Base-by-base conservation (phyloP, 2,888 invertebrate species). In the Eupithecia pulchellata region DNA sequence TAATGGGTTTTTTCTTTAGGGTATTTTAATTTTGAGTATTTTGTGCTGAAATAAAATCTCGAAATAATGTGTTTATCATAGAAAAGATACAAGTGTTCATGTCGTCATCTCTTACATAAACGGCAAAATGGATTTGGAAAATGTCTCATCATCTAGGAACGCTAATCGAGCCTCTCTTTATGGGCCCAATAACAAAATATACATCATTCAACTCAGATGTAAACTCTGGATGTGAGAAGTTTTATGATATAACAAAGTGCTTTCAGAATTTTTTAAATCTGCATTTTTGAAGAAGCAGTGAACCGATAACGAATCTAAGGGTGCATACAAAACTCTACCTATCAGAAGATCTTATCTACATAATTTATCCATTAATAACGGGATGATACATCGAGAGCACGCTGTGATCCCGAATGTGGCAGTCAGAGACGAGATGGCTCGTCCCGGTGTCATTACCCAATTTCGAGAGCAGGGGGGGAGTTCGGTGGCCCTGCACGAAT, bases 391-490 rank as follows among this genome's bases (percentile, higher is more conserved):
- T 47, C 29, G 25, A 57, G 29, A 60, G 32, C 60, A 63, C 39
- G 64, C 60, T 32, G 30, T 60, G 60, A 60, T 20, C 52, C 60
- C 52, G 61, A 64, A 34, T 60, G 65, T 34, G 64, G 62, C 42
- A 29, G 29, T 29, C 57, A 57, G 66, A 61, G 71, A 57, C 66
- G 64, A 72, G 66, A 71, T 58, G 42, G 42, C 42, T 47, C 42
- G 36, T 63, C 65, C 57, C 42, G 52, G 58, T 58, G 66, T 79
- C 74, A 80, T 80, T 80, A 80, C 79, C 77, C 79, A 80, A 80
- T 80, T 79, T 77, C 75, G 65, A 67, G 66, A 70, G 52, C 67
- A 72, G 73, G 77, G 78, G 74, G 69, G 62, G 71, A 69, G 74
- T 71, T 74, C 71, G 71, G 60, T 67, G 74, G 66, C 71, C 71